phyloP scores from a whole-genome alignment of 2,113 vertebrate genomes.

The Neolamprologus cancellatus region DNA sequence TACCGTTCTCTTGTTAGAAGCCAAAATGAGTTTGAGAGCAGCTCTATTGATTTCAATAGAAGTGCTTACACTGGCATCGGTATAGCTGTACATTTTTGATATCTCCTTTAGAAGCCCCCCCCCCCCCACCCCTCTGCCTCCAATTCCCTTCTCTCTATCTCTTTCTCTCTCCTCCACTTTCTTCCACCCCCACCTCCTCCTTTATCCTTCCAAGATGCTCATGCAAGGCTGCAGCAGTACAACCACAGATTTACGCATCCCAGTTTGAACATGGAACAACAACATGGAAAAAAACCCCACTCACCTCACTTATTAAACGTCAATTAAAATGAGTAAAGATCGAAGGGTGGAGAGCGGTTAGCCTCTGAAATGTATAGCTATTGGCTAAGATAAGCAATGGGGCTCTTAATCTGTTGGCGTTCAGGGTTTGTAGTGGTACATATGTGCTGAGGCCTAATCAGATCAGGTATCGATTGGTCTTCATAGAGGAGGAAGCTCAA shows the following conservation, averaged over 20 bases:
- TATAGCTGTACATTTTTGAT: conserved; percentile 51
- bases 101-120: conserved; percentile 22
- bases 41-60: conserved; percentile 60
- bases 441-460: conserved; percentile 45
- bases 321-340: background rate
- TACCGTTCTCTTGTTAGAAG: conserved; percentile 36
- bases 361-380: conserved; percentile 20
- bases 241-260: conserved; percentile 8
- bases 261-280: background rate
- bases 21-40: conserved; percentile 40
- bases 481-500: conserved; percentile 28
- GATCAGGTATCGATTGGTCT: conserved; percentile 51
- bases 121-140: background rate
- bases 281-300: background rate
- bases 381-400: conserved; percentile 23
- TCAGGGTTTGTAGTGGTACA: conserved; percentile 33
- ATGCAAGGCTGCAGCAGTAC: conserved; percentile 41
- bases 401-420: conserved; percentile 25
- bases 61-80: conserved; percentile 60
- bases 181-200: conserved; percentile 5
- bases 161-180: background rate
- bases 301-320: background rate
- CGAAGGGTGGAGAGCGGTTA: background rate
- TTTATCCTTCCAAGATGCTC: conserved; percentile 52
- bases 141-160: background rate